Base-by-base conservation (phyloP, 1,140 invertebrate species). In the Calephelis nemesis region DNA sequence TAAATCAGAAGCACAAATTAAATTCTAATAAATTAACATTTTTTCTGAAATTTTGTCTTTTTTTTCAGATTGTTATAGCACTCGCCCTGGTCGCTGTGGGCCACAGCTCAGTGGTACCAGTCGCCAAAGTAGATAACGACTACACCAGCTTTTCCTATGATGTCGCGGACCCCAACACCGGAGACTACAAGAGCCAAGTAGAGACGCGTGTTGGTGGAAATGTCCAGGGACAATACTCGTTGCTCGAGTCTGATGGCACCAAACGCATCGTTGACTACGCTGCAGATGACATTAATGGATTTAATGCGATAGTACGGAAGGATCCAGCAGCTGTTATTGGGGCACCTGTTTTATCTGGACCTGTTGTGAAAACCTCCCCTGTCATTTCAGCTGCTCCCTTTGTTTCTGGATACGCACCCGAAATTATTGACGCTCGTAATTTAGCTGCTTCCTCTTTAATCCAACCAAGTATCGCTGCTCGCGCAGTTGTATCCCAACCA, bases 141-240 rank as follows among this genome's bases (percentile, higher is more conserved):
- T 30, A 30, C 4, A 30, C 30, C 30, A 30, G 30, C 30, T 30
- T 30, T 30, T 30, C 30, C 30, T 30, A 30, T 4, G 82, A 81
- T 62, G 90, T 92, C 1, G 82, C 83, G 11, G 91, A 93, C 73
- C 83, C 90, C 65, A 84, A 83, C 81, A 93, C 85, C 74, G 90
- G 93, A 15, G 92, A 92, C 78, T 85, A 78, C 71, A 93, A 93
- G 78, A 84, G 82, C 63, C 88, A 91, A 64, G 76, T 85, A 7
- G 91, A 93, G 80, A 86, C 81, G 62, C 82, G 92, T 62, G 84
- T 92, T 64, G 94, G 94, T 3, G 93, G 94, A 70, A 67, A 89
- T 10, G 93, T 94, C 8, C 79, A 86, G 65, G 94, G 94, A 62
- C 82, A 87, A 71, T 92, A 92, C 76, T 85, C 88, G 10, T 74